Base-by-base conservation (phyloP, 2,888 invertebrate species). In the Callyntrura guangdongensis region DNA sequence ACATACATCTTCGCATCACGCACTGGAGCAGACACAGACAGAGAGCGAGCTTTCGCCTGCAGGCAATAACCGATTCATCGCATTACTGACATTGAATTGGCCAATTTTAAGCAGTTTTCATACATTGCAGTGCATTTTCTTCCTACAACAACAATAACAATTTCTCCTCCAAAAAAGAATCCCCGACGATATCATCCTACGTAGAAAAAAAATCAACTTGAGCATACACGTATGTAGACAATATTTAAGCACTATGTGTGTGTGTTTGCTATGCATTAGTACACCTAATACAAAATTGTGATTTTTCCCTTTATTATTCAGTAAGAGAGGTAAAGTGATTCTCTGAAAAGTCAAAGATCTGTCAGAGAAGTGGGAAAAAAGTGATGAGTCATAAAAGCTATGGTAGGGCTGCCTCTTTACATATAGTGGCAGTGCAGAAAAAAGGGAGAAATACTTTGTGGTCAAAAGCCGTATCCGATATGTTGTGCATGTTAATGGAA, bases 1-100 rank as follows among this genome's bases (percentile, higher is more conserved):
- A 49, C 25, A 67, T 53, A n/a, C 67, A 83, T 83, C 59, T 36
- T 20, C 82, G 69, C 36, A 84, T 69, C 79, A 87, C 87, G 87
- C 81, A 87, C 53, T 64, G 67, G 84, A 14, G 53, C 36, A 22
- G 53, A 14, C 81, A 69, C 81, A 81, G 81, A 87, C 77, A 79
- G 77, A 79, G 69, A 87, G 53, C 45, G 20, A 87, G 53, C 56
- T 12, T 53, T 69, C 53, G 87, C 81, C 87, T 87, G 67, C 56
- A 87, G 81, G 81, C 69, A 87, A 36, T 36, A 36, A 69, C 69
- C 45, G 81, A 81, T 87, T 87, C 87, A 87, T 81, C 81, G 36
- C 77, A 77, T 77, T 77, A 77, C 77, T 53, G 49, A 53, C 53
- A 77, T 77, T 77, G 77, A 77, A 53, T 45, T 69, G 53, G 64